phyloP scores from a whole-genome alignment of 1,140 invertebrate species.

The Scylla paramamosain region DNA sequence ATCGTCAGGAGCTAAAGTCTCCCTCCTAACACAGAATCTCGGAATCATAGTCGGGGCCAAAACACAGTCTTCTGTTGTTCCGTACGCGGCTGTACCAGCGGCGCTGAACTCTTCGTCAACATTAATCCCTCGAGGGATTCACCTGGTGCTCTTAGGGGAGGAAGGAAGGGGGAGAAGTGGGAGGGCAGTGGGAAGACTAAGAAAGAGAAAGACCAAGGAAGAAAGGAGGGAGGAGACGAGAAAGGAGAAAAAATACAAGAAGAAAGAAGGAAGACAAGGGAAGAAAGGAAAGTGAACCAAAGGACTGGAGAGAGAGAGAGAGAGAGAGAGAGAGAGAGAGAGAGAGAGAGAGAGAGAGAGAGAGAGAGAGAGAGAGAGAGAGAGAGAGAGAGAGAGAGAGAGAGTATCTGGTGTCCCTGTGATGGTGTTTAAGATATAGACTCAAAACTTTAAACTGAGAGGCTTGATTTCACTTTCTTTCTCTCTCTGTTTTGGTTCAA shows the following conservation, averaged over 20 bases:
- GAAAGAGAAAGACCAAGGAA: neutral
- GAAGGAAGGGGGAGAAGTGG: too few species aligned
- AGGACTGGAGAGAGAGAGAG: neutral
- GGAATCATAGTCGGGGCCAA: too few species aligned
- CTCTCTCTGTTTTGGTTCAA: neutral
- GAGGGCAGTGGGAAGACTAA: neutral
- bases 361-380: neutral
- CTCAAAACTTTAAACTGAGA: too few species aligned
- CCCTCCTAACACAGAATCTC: too few species aligned
- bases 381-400: neutral
- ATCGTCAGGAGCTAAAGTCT: too few species aligned
- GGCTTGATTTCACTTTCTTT: neutral
- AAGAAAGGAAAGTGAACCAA: neutral
- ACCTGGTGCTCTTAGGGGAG: too few species aligned
- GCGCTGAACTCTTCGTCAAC: too few species aligned
- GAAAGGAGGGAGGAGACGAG: neutral
- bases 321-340: slow-evolving; percentile 6
- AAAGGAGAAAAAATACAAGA: neutral
- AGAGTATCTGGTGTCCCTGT: neutral
- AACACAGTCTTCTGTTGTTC: too few species aligned
- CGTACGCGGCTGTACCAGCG: too few species aligned
- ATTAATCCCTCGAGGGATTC: too few species aligned
- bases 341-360: neutral
- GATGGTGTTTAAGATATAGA: too few species aligned
- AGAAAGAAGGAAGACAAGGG: neutral